Percentiles rank a stretch among this genome's conserved stretches.
These are phyloP conservation scores for Lamellibrachia satsuma DNA, from an alignment of 2,888 invertebrate genomes.

Conservation along the genomic window DNA sequence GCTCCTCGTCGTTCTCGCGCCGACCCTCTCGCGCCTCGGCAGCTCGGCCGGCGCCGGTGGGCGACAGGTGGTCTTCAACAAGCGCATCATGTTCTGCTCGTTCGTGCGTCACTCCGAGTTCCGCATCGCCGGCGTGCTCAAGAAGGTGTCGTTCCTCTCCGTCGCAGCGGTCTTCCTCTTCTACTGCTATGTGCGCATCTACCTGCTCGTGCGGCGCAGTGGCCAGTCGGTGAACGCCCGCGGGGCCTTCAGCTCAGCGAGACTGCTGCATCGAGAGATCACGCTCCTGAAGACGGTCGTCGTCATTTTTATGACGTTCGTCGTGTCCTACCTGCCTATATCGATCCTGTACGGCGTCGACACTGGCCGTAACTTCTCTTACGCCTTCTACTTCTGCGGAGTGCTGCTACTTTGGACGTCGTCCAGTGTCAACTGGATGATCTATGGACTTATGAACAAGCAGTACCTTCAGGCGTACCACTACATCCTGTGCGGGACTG, in stretches of 20 bases:
- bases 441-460: conserved; percentile 40
- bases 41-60: neutral
- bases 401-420: conserved; percentile 38
- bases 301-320: conserved; percentile 37
- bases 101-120: conserved; percentile 33
- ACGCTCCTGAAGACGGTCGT: conserved; percentile 39
- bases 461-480: conserved; percentile 36
- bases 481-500: conserved; percentile 28
- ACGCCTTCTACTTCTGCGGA: conserved; percentile 33
- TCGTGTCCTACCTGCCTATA: conserved; percentile 38
- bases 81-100: conserved; percentile 41
- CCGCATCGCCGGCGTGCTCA: conserved; percentile 32
- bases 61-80: conserved; percentile 36
- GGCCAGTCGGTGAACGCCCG: conserved; percentile 27
- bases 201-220: conserved; percentile 31
- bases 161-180: conserved; percentile 33
- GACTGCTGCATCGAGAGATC: conserved; percentile 36
- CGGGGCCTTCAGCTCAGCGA: conserved; percentile 24
- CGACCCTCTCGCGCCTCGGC: conserved; percentile 21
- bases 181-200: conserved; percentile 40
- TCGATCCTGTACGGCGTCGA: conserved; percentile 37
- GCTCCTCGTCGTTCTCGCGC: conserved; percentile 31
- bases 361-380: conserved; percentile 26
- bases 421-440: conserved; percentile 38
- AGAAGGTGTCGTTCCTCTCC: conserved; percentile 36